Conservation (phyloP, 1,140 invertebrate genomes). For the Gonatopus flavifemur region DNA sequence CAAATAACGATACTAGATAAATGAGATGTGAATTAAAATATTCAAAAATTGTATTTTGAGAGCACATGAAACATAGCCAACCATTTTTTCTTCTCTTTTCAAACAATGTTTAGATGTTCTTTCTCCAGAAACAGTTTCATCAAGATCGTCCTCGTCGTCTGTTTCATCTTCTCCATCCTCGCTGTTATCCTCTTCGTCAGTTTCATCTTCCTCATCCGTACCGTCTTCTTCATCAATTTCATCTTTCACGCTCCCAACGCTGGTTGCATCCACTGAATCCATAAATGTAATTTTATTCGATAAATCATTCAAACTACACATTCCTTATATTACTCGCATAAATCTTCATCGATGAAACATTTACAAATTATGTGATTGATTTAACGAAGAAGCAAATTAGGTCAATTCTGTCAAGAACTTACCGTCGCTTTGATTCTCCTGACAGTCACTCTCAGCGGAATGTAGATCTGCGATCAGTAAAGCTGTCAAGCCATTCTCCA, state of each 20-base stretch:
- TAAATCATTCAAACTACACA: too few species aligned
- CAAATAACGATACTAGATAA: too few species aligned
- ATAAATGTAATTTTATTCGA: background rate
- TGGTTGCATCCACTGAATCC: constrained; percentile 15
- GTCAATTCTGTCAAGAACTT: too few species aligned
- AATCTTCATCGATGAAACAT: too few species aligned
- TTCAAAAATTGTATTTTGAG: constrained; percentile 8
- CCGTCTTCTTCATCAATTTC: constrained; percentile 35
- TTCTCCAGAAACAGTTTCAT: constrained; percentile 29
- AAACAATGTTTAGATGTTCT: constrained; percentile 16
- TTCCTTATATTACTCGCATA: background rate
- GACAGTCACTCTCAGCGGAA: constrained; percentile 3
- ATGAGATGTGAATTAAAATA: too few species aligned
- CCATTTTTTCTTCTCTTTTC: constrained; percentile 51
- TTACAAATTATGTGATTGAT: too few species aligned
- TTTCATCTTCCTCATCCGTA: constrained; percentile 18
- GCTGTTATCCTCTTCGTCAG: constrained; percentile 21
- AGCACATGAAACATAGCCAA: too few species aligned
- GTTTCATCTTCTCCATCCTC: constrained; percentile 9
- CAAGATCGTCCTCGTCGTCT: constrained; percentile 23
- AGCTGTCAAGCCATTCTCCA: constrained; percentile 70
- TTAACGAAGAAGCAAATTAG: too few species aligned
- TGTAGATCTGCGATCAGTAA: constrained; percentile 67
- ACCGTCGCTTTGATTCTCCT: constrained; percentile 15
- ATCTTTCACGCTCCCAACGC: constrained; percentile 39